Conservation (phyloP, 2,113 vertebrate genomes). For the Corydoras sp. region DNA sequence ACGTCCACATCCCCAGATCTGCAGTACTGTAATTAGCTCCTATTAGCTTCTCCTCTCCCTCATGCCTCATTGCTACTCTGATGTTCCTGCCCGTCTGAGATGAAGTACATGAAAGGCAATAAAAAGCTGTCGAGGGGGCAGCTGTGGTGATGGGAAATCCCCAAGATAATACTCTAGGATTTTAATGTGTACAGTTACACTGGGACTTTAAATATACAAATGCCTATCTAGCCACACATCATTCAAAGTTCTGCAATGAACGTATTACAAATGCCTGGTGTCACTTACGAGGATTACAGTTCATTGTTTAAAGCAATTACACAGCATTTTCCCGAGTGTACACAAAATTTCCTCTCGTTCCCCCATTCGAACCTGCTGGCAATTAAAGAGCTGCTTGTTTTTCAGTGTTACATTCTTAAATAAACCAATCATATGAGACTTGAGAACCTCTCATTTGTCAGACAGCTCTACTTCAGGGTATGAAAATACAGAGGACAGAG, state of each 20-base stretch:
- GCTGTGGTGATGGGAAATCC: conserved; percentile 5
- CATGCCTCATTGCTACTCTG: conserved; percentile 44
- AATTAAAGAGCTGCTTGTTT: conserved; percentile 35
- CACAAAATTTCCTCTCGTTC: conserved; percentile 6
- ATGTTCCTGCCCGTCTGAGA: background rate
- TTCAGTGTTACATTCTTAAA: conserved; percentile 37
- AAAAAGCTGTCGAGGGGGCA: background rate
- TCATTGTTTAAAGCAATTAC: conserved; percentile 27
- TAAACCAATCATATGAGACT: conserved; percentile 35
- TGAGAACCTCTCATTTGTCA: conserved; percentile 34
- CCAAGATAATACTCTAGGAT: background rate
- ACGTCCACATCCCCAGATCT: conserved; percentile 61
- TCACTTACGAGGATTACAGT: background rate
- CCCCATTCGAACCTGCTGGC: conserved; percentile 16
- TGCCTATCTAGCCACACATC: background rate
- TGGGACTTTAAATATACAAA: conserved; percentile 6
- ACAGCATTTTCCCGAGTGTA: conserved; percentile 4
- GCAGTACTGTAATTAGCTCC: conserved; percentile 44
- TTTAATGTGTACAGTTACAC: background rate
- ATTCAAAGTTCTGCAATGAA: conserved; percentile 1
- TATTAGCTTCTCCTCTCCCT: conserved; percentile 52
- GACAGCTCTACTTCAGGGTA: conserved; percentile 30
- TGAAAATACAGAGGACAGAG: conserved; percentile 31
- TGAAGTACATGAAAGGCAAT: background rate
- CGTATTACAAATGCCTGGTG: background rate